A percentile compares a stretch with the other conserved stretches of the same genome.
These are phyloP conservation scores for Trogon surrucura DNA, from an alignment of 2,113 vertebrate genomes.

Conservation along the genomic window DNA sequence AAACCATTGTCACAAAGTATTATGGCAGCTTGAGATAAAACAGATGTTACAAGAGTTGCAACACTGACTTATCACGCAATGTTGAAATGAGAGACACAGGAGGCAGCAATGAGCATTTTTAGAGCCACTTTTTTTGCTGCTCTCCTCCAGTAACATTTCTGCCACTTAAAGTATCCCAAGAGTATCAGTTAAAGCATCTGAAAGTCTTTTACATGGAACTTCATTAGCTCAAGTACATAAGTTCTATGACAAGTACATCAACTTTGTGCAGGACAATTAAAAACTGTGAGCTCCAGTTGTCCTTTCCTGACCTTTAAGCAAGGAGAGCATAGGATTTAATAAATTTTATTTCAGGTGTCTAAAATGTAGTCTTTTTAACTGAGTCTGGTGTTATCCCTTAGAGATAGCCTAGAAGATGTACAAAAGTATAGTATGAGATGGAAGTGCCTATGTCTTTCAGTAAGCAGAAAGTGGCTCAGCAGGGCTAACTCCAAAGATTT, in stretches of 20 bases:
- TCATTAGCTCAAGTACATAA: neutral
- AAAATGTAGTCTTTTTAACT: neutral
- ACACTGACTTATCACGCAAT: neutral
- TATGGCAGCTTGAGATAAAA: neutral
- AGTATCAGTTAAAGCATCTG: neutral
- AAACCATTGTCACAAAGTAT: constrained; percentile 27
- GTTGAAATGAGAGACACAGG: neutral
- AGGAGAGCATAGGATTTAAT: neutral
- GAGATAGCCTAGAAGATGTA: neutral
- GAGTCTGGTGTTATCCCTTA: neutral
- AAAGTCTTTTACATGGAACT: neutral
- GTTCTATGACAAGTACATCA: neutral
- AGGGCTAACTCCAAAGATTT: neutral
- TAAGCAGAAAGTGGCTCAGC: neutral
- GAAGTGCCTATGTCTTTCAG: neutral
- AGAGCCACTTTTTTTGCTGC: neutral
- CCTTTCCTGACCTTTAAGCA: neutral
- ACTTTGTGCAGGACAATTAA: accelerated
- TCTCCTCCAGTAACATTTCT: neutral
- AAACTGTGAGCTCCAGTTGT: neutral
- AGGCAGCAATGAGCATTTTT: neutral
- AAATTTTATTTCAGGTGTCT: neutral
- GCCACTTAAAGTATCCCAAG: neutral
- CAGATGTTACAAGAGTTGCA: neutral
- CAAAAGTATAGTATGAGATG: neutral